A percentile compares a stretch with the other conserved stretches of the same genome.
Conservation (phyloP, 30 jellyfish, hydroid and myxozoan species). For the Mastigias papua region DNA sequence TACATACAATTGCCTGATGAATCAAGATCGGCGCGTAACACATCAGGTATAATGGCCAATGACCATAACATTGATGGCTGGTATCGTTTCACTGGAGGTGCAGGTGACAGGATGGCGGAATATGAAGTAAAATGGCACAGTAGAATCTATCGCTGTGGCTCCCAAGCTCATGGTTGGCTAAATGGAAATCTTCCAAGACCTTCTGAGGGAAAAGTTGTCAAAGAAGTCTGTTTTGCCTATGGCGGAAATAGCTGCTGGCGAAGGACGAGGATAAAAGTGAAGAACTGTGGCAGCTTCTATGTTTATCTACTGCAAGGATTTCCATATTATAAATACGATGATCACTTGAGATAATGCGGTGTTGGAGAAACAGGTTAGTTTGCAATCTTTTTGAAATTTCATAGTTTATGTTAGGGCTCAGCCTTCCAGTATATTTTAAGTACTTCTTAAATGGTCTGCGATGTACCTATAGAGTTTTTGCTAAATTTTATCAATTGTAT, state of each 20-base stretch:
- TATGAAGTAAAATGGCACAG: not conserved
- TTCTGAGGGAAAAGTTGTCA: not conserved
- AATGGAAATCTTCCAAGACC: constrained; percentile 12
- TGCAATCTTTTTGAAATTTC: too few relatives aligned
- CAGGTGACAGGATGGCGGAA: not conserved
- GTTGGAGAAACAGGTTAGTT: constrained; percentile 2
- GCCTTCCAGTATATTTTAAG: too few relatives aligned
- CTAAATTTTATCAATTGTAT: too few relatives aligned
- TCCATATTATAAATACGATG: not conserved
- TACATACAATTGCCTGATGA: not conserved
- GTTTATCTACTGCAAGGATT: not conserved
- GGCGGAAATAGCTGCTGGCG: not conserved
- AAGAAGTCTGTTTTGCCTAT: constrained; percentile 8
- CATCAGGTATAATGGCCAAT: not conserved
- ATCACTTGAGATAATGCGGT: not conserved
- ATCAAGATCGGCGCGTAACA: constrained; percentile 1
- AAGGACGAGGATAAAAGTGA: constrained; percentile 1
- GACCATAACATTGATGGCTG: constrained; percentile 10
- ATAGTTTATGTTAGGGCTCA: too few relatives aligned
- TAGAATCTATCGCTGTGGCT: not conserved
- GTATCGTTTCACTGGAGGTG: constrained; percentile 9
- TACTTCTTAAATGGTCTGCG: too few relatives aligned
- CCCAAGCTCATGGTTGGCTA: constrained; percentile 22
- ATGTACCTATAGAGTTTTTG: too few relatives aligned
- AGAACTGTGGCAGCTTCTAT: constrained; percentile 15